Base-by-base conservation (phyloP, 2,113 vertebrate species). In the Malurus cyaneus region DNA sequence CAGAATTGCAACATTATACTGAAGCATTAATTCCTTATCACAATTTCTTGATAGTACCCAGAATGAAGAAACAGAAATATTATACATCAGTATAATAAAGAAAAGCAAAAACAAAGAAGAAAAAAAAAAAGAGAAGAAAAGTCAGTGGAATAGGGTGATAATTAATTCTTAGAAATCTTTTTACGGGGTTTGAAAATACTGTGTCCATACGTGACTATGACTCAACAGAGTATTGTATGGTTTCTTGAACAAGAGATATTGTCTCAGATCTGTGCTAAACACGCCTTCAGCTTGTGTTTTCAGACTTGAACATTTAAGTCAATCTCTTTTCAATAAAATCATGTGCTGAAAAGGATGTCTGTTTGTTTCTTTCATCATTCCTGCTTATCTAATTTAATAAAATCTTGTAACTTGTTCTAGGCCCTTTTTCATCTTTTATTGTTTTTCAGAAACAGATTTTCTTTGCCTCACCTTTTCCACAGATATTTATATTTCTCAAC, bases 161-260 rank as follows among this genome's bases (percentile, higher is more conserved):
- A 14, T 34, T 49, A 1, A 7, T 62, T 81, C 36, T 69, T 26
- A 82, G 23, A 91, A 86, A 71, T 20, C 15, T 34, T 34, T 56
- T n/a, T 81, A 32, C 3, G 12, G 8, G 2, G 3, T 64, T 56
- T 74, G 39, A 85, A 64, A 85, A 56, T 52, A 52, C 10, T 41
- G 3, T 47, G 6, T 17, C 23, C 0, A 1, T n/a, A 41, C 42
- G 4, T 28, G 24, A 18, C 34, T 66, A 12, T 50, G 29, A 54
- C 52, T 47, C 31, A 80, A 4, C 10, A 47, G 12, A 25, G 11
- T 60, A 49, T 2, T 2, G 0, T 7, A 28, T 11, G 6, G 3
- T 34, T 57, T 92, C 53, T 26, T 64, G 34, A 94, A 60, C 2
- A 3, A 32, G 24, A 47, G 5, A 62, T 54, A 39, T 34, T 0